Evolutionary conservation across 2,113 vertebrate species (phyloP).

Genomic region (Sylvia atricapilla): DNA sequence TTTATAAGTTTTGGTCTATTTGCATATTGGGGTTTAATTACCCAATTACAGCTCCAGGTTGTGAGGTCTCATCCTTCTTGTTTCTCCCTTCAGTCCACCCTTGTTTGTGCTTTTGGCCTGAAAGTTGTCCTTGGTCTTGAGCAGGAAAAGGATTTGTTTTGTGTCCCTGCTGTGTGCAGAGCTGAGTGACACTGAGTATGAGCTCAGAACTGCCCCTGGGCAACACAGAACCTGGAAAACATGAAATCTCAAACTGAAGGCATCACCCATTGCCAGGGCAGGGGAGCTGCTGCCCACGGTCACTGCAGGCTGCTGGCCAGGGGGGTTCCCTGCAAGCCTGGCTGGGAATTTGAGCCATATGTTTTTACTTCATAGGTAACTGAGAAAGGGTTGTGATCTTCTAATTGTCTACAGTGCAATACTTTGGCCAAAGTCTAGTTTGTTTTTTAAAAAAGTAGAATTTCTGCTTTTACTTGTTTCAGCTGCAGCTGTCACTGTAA

Average conservation of each 20-base stretch:
- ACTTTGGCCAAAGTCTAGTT: background rate
- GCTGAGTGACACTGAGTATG: background rate
- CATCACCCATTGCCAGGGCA: background rate
- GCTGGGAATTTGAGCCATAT: background rate
- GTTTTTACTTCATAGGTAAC: background rate
- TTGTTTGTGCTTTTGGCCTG: background rate
- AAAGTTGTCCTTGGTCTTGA: background rate
- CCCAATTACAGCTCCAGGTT: background rate
- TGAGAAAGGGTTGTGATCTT: background rate
- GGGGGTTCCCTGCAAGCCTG: background rate
- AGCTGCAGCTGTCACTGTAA: background rate
- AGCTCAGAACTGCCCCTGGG: background rate
- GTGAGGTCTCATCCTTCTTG: background rate
- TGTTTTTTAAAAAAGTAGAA: background rate
- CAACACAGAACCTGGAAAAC: background rate
- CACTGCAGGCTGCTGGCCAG: no score
- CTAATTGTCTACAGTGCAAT: background rate
- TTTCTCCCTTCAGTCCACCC: accelerated
- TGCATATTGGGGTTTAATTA: background rate
- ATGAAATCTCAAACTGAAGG: background rate
- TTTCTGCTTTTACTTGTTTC: background rate
- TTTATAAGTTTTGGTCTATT: background rate
- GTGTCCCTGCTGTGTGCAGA: background rate
- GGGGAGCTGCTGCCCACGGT: accelerated
- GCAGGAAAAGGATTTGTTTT: background rate